Evolutionary conservation across 2,797 vertebrate species (phyloP).

Genomic region (Takifugu rubripes): DNA sequence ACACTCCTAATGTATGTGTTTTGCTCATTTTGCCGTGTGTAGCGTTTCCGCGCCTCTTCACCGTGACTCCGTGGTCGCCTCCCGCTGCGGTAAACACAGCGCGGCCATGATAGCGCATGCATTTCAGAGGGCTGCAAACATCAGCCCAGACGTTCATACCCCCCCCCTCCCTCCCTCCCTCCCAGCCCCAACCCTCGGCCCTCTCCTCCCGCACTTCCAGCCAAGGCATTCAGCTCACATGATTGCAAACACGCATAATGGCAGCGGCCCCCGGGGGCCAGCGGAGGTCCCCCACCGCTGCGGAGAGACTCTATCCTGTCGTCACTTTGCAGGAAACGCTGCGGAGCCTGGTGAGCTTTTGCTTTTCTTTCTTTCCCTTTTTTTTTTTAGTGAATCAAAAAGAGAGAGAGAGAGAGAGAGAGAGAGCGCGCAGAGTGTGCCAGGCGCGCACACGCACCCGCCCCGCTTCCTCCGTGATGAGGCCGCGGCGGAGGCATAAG

Average conservation of each 20-base stretch:
- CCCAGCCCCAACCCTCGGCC: background rate
- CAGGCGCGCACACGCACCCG: conserved; percentile 42
- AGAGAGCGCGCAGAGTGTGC: conserved; percentile 76
- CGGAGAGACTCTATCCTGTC: conserved; percentile 73
- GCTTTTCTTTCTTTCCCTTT: background rate
- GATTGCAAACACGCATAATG: conserved; percentile 87
- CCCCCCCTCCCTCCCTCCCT: conserved; percentile 11
- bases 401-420: no score
- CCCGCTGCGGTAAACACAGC: conserved; percentile 81
- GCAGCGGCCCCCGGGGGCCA: conserved; percentile 85
- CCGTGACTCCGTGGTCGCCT: conserved; percentile 75
- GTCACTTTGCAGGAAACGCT: conserved; percentile 72
- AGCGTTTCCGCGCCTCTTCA: conserved; percentile 67
- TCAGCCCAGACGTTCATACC: conserved; percentile 63
- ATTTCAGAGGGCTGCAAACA: conserved; percentile 77
- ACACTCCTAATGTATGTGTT: conserved; percentile 81
- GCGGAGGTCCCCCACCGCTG: conserved; percentile 83
- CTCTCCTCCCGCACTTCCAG: conserved; percentile 64
- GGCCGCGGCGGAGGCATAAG: conserved; percentile 81
- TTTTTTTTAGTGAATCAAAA: conserved; percentile 62
- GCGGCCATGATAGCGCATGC: conserved; percentile 76
- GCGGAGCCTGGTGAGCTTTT: conserved; percentile 65
- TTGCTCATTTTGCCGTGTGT: conserved; percentile 80
- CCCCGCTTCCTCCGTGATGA: conserved; percentile 81
- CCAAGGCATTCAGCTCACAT: conserved; percentile 79